These are phyloP conservation scores for Melopsittacus undulatus DNA, from an alignment of 2,797 vertebrate genomes.

Conservation along the genomic window DNA sequence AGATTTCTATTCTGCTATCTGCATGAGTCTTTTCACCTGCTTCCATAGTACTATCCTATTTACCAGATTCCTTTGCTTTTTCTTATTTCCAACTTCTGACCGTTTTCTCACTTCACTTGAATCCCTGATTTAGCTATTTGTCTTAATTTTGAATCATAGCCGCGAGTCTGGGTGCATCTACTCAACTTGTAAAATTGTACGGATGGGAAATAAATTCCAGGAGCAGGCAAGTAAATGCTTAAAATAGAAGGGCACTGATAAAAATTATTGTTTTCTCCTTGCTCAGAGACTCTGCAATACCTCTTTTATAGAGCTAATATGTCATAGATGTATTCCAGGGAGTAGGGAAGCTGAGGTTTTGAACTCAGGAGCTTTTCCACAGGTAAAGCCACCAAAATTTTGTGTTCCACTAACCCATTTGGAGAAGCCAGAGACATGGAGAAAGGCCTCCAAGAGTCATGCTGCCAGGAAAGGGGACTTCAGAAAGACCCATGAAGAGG, in stretches of 20 bases:
- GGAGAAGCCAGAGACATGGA: constrained; percentile 44
- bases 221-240: neutral
- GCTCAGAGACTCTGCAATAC: neutral
- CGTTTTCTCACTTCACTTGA: neutral
- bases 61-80: neutral
- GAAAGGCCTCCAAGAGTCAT: constrained; percentile 47
- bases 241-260: neutral
- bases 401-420: constrained; percentile 48
- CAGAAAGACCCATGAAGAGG: constrained; percentile 52
- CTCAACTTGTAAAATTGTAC: neutral
- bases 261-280: constrained; percentile 9
- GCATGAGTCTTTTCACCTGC: neutral
- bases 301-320: constrained; percentile 1
- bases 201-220: neutral
- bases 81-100: neutral
- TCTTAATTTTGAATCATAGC: neutral
- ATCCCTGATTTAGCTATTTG: neutral
- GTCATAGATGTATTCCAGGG: constrained; percentile 27
- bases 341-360: constrained; percentile 50
- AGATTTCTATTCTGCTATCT: neutral
- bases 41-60: neutral
- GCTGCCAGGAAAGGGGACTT: constrained; percentile 41
- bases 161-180: neutral
- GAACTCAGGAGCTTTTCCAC: constrained; percentile 50
- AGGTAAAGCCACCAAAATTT: constrained; percentile 52